Evolutionary conservation across 2,888 invertebrate genomes (phyloP), one percentile per base, ranked within the genome.

Genomic region (Aphodius granarius): DNA sequence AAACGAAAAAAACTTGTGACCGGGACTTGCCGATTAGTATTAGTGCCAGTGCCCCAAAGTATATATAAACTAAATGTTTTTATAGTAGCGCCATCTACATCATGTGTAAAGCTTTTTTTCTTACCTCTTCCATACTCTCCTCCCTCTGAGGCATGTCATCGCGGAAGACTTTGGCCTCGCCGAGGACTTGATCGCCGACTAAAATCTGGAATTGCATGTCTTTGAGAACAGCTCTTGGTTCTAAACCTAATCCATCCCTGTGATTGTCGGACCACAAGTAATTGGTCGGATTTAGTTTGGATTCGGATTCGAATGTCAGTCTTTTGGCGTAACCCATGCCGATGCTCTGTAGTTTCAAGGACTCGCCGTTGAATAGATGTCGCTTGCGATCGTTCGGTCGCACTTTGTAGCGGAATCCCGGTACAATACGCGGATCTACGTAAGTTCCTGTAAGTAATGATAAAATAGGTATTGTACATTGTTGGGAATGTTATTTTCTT

Each of bases 211-310:
- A 93, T 81, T 90, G 90, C 91, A 92, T 92, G 43, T 91, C 92
- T 63, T 90, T 91, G 78, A 90, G 89, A 62, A 93, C 90, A 5
- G 92, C 93, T 68, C 92, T 89, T 1, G 92, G 89, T 84, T 93
- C 92, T 83, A 93, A 88, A 72, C 93, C 94, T 76, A 92, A 87
- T 63, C 94, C 94, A 82, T 93, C 92, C 3, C 93, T 91, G 80
- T 92, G 91, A 64, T 92, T 93, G 86, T 94, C 94, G 20, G 94
- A 94, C 94, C 94, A 94, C 86, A 94, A 92, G 84, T 91, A 93
- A 85, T 93, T 93, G 79, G 92, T 89, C 2, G 91, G 91, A 16
- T 87, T 86, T 74, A 91, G 88, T 18, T 90, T 85, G 2, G 89
- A 89, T 79, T 92, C 91, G 0, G 93, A 91, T 81, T 91, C 89